These are phyloP conservation scores for Pandemis corylana DNA, from an alignment of 2,888 invertebrate genomes.

Conservation along the genomic window DNA sequence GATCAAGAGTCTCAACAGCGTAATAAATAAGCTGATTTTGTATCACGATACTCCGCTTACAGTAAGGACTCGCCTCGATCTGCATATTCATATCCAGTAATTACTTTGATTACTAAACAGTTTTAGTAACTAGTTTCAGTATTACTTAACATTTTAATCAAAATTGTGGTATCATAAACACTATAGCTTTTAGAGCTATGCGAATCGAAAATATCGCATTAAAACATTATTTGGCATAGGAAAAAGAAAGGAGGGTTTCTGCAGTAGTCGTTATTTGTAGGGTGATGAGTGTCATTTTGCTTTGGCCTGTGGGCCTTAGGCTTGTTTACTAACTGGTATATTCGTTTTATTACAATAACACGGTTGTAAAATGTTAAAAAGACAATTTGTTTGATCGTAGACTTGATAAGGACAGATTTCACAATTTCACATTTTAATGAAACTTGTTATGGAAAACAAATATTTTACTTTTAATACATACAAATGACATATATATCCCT, in stretches of 20 bases:
- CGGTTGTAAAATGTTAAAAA: not conserved
- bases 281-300: too few relatives aligned
- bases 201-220: not conserved
- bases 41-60: not conserved
- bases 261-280: too few relatives aligned
- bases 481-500: too few relatives aligned
- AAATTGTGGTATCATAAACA: not conserved
- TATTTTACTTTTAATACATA: too few relatives aligned
- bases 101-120: slow-evolving; percentile 2
- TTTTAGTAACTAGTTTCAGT: not conserved
- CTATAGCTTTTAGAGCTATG: slow-evolving; percentile 1
- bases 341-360: not conserved
- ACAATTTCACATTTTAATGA: not conserved
- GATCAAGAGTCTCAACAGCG: not conserved
- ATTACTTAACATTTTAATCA: slow-evolving; percentile 14
- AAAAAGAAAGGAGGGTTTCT: too few relatives aligned
- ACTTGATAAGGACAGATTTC: not conserved
- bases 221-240: not conserved
- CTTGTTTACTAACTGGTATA: not conserved
- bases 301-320: too few relatives aligned
- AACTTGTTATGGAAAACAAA: too few relatives aligned
- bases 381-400: not conserved
- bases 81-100: slow-evolving; percentile 18
- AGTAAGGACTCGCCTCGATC: not conserved
- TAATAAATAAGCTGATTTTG: not conserved